These are phyloP conservation scores for Cynopterus brachyotis DNA, from an alignment of 2,113 vertebrate species.

Conservation along the genomic window DNA sequence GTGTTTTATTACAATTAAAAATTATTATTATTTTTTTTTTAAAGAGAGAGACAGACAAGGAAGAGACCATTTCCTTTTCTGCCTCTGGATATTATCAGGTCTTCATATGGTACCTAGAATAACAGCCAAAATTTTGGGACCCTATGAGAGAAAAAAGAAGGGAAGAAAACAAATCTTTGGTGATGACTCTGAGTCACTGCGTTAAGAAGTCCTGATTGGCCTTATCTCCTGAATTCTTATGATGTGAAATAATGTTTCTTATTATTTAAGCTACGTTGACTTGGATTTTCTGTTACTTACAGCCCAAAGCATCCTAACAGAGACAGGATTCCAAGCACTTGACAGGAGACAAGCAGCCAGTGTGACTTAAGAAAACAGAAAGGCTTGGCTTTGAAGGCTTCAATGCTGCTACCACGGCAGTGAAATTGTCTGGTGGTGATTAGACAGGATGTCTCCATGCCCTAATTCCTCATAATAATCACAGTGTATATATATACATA, in stretches of 20 bases:
- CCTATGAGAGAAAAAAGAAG: not conserved
- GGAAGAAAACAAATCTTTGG: not conserved
- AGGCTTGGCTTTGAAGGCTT: not conserved
- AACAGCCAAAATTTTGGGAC: not conserved
- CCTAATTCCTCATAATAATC: not conserved
- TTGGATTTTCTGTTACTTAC: not conserved
- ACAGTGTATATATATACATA: too few relatives aligned
- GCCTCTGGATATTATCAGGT: not conserved
- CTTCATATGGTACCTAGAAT: not conserved
- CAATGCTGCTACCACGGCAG: not conserved
- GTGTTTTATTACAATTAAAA: not conserved
- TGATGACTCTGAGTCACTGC: not conserved
- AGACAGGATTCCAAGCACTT: not conserved
- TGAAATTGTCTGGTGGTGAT: not conserved
- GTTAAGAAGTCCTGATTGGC: not conserved
- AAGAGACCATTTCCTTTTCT: not conserved
- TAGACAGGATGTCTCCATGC: not conserved
- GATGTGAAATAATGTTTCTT: not conserved
- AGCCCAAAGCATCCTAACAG: not conserved
- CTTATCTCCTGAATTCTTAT: not conserved
- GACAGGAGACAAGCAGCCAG: not conserved
- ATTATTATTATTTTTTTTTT: not conserved
- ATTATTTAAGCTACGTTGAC: not conserved
- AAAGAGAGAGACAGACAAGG: not conserved
- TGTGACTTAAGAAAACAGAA: not conserved